phyloP scores from a whole-genome alignment of 2,888 invertebrate genomes.

The Xylota segnis region DNA sequence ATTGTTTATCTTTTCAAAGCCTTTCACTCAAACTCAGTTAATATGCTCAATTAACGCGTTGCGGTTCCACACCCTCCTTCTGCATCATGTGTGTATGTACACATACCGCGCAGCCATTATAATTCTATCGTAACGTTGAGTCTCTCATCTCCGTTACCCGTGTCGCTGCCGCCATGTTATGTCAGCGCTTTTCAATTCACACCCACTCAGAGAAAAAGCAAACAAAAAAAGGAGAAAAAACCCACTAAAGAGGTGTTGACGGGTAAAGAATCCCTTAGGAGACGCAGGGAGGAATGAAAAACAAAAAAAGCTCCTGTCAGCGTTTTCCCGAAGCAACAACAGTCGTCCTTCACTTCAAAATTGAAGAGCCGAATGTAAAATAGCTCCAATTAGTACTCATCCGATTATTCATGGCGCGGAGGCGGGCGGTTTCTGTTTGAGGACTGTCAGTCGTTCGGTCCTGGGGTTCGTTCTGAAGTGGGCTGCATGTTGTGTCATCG shows the following conservation, averaged over 20 bases:
- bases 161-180: conserved; percentile 12
- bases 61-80: neutral
- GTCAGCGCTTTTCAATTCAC: conserved; percentile 41
- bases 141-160: neutral
- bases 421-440: neutral
- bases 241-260: conserved; percentile 58
- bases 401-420: neutral
- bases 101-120: conserved; percentile 15
- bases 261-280: conserved; percentile 48
- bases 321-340: conserved; percentile 14
- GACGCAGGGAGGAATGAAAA: neutral
- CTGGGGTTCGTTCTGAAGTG: neutral
- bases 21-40: conserved; percentile 54
- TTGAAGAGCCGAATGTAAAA: conserved; percentile 34
- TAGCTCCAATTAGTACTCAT: conserved; percentile 53
- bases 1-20: conserved; percentile 63
- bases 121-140: conserved; percentile 16
- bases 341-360: conserved; percentile 6
- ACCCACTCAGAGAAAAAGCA: conserved; percentile 11
- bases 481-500: conserved; percentile 16
- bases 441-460: neutral
- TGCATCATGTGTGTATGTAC: neutral
- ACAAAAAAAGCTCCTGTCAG: conserved; percentile 33
- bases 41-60: conserved; percentile 46
- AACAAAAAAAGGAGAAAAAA: conserved; percentile 16